Base-by-base conservation (phyloP, 2,113 vertebrate species). In the Glareola pratincola region DNA sequence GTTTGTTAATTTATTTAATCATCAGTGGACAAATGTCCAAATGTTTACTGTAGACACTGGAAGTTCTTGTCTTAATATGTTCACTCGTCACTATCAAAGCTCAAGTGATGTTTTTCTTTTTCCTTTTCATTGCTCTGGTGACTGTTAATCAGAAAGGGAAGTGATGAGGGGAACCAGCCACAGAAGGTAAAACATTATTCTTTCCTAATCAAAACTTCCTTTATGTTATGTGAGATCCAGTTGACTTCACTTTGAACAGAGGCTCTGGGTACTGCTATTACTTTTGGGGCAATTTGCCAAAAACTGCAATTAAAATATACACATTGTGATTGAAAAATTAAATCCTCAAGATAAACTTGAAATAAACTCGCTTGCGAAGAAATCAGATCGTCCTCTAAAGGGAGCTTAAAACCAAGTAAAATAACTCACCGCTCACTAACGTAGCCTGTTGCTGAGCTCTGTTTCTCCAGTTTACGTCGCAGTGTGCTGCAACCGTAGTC, bases 391-490 rank as follows among this genome's bases (percentile, higher is more conserved):
- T 72, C 39, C 69, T 80, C 91, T 85, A 48, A 95, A 85, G 72
- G 53, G n/a, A 88, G 56, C 30, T 76, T n/a, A 57, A 73, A 68
- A 48, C 3, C 30, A 56, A 91, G 30, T 14, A 21, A 77, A 95
- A 88, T 36, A 87, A 91, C 63, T 86, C 26, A 29, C 18, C 85
- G 85, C 91, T 85, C 54, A 43, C 72, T 63, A 60, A 74, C 14
- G 7, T 78, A 51, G 29, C 36, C 18, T 53, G 92, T 83, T 95
- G 34, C 47, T 96, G 79, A 90, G 95, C 93, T 69, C 6, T 2
- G 47, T 81, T 88, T 75, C 54, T 92, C 75, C 91, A 96, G 84
- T 97, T 96, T 92, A 15, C 90, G 85, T 92, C 97, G n/a, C 95
- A 93, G 95, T 77, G 85, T 88, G 92, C 72, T 41, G 67, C 85